These are phyloP conservation scores for Orius insidiosus DNA, from an alignment of 1,140 invertebrate species.

Conservation along the genomic window DNA sequence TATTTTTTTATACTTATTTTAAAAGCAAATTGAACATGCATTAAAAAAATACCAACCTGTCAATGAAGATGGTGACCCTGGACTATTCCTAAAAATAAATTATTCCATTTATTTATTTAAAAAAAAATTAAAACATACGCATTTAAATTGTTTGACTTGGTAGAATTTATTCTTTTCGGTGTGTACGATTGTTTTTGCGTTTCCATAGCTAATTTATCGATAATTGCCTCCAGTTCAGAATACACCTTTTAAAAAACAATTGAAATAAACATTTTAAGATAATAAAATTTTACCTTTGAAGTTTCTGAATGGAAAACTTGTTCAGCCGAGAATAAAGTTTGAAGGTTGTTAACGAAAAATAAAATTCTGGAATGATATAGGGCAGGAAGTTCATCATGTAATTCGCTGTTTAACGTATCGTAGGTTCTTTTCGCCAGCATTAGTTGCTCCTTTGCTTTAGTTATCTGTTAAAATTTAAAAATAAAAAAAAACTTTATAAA, in stretches of 20 bases:
- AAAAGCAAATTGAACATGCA: no score
- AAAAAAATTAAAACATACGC: slow-evolving; percentile 11
- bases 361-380: slow-evolving; percentile 80
- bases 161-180: slow-evolving; percentile 43
- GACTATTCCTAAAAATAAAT: background rate
- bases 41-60: no score
- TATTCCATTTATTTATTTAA: background rate
- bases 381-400: slow-evolving; percentile 89
- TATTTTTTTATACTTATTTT: no score
- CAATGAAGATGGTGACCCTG: no score
- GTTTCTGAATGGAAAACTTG: slow-evolving; percentile 79
- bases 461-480: slow-evolving; percentile 20
- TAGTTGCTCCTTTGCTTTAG: slow-evolving; percentile 70
- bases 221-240: slow-evolving; percentile 68
- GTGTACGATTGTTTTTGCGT: slow-evolving; percentile 68
- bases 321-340: slow-evolving; percentile 80
- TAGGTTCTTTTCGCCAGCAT: slow-evolving; percentile 80
- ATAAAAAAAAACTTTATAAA: background rate
- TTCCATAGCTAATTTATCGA: slow-evolving; percentile 76
- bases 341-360: slow-evolving; percentile 79
- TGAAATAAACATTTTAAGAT: background rate
- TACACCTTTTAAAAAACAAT: slow-evolving; percentile 43
- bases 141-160: slow-evolving; percentile 22
- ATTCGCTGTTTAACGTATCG: slow-evolving; percentile 79
- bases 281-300: slow-evolving; percentile 48